These are phyloP conservation scores for Xenopus petersii DNA, from an alignment of 2,797 vertebrate species.

Conservation along the genomic window DNA sequence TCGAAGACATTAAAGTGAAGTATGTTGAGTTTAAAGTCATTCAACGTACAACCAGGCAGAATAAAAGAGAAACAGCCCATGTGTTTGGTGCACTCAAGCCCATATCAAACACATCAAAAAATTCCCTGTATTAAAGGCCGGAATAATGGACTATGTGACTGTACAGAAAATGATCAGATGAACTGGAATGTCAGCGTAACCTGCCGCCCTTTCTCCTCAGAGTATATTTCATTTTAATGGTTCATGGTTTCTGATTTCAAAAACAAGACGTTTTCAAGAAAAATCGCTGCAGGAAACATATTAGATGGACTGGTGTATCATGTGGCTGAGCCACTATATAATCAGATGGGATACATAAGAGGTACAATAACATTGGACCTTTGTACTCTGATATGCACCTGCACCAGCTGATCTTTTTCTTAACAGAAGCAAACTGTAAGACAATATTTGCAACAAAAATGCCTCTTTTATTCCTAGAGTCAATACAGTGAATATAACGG, in stretches of 20 bases:
- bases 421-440: neutral
- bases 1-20: no score
- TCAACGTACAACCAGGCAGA: no score
- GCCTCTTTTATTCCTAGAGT: conserved; percentile 9
- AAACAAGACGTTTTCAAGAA: conserved; percentile 23
- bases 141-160: no score
- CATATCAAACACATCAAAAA: no score
- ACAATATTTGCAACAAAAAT: conserved; percentile 5
- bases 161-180: no score
- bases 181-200: no score
- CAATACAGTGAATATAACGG: no score
- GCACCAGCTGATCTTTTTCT: neutral
- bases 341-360: neutral
- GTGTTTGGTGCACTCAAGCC: no score
- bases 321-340: neutral
- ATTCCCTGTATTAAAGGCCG: no score
- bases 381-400: neutral
- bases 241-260: conserved; percentile 21
- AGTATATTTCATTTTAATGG: conserved; percentile 40
- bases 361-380: no score
- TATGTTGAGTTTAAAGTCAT: no score
- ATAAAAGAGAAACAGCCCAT: no score
- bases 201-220: neutral
- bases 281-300: conserved; percentile 16
- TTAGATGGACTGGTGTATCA: conserved; percentile 11